These are phyloP conservation scores for Oreotragus oreotragus DNA, from an alignment of 2,113 vertebrate species.

Conservation along the genomic window DNA sequence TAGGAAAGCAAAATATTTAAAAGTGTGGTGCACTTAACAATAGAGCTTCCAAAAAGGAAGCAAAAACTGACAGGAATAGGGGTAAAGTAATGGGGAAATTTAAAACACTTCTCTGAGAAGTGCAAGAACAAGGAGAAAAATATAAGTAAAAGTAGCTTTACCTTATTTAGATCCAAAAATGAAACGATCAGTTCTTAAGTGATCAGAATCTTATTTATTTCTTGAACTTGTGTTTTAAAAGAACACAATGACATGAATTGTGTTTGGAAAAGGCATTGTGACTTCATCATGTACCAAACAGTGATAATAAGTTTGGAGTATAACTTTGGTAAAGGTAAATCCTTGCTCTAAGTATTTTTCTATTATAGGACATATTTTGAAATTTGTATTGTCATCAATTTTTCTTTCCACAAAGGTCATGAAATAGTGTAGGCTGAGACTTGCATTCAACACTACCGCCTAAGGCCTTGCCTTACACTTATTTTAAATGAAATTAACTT, in stretches of 20 bases:
- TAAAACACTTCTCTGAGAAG: not conserved
- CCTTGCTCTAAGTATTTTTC: not conserved
- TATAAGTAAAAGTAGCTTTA: not conserved
- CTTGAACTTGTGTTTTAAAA: not conserved
- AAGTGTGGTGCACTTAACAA: not conserved
- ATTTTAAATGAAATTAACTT: not conserved
- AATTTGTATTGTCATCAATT: not conserved
- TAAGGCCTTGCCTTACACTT: not conserved
- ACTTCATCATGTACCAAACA: not conserved
- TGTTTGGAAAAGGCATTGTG: not conserved
- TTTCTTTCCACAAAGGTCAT: not conserved
- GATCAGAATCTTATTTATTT: not conserved
- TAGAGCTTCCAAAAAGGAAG: not conserved
- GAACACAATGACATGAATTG: not conserved
- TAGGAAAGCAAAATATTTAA: not conserved
- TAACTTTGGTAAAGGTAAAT: not conserved
- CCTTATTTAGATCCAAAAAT: not conserved
- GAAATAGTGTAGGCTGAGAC: not conserved
- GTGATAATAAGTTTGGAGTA: not conserved
- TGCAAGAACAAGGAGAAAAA: not conserved
- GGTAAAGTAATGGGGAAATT: not conserved
- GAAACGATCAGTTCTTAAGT: not conserved
- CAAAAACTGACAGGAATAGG: not conserved
- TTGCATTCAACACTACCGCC: not conserved
- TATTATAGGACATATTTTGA: not conserved